Evolutionary conservation across 2,113 vertebrate species (phyloP).

Genomic region (Eudyptes chrysolophus): DNA sequence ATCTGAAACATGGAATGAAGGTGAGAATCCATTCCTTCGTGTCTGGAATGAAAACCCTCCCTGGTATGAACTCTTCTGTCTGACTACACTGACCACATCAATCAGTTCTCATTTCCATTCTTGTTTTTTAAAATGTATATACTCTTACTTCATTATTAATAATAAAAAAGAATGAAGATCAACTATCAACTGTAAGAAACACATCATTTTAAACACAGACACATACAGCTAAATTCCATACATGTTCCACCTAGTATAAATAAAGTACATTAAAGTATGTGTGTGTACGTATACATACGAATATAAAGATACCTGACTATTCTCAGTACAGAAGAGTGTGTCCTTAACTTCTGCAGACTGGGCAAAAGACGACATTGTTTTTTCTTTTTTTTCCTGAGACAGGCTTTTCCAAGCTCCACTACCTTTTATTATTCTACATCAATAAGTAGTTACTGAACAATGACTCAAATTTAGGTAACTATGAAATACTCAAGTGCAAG

Average conservation of each 20-base stretch:
- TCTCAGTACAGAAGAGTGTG: neutral
- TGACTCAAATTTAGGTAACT: neutral
- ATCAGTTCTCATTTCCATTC: neutral
- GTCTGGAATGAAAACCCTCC: neutral
- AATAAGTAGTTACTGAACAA: neutral
- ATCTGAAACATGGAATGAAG: neutral
- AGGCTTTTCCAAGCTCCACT: neutral
- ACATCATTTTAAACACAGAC: neutral
- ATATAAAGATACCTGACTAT: neutral
- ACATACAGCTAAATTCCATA: neutral
- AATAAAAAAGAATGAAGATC: neutral
- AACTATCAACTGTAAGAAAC: neutral
- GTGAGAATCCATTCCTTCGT: neutral
- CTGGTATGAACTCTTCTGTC: neutral
- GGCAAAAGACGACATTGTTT: neutral
- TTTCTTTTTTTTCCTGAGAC: neutral
- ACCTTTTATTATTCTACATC: neutral
- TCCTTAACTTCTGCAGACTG: neutral
- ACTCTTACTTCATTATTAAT: neutral
- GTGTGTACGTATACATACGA: accelerated
- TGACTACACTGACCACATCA: neutral
- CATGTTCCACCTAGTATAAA: neutral
- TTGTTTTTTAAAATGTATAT: neutral
- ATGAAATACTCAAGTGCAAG: neutral
- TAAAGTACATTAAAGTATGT: neutral